Percentiles rank a stretch among this genome's conserved stretches.
Evolutionary conservation across 2,797 vertebrate species (phyloP).

Genomic region (Cottoperca gobio): DNA sequence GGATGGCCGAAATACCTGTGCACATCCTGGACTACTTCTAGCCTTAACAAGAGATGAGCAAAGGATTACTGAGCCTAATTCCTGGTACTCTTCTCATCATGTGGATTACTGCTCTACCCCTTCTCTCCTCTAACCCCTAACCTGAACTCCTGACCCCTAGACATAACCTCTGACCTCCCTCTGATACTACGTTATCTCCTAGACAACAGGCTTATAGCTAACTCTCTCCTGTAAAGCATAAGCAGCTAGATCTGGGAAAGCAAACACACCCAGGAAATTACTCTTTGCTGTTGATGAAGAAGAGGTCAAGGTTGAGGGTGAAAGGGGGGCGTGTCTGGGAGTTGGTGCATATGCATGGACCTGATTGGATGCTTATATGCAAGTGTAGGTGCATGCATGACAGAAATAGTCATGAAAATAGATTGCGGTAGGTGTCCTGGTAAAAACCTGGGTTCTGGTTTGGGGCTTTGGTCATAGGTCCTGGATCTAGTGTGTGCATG

Average conservation of each 20-base stretch:
- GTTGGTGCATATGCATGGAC: slow-evolving; percentile 22
- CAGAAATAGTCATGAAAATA: slow-evolving; percentile 44
- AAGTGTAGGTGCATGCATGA: slow-evolving; percentile 21
- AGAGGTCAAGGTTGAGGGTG: slow-evolving; percentile 70
- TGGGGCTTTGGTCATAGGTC: slow-evolving; percentile 59
- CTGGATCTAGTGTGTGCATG: slow-evolving; percentile 68
- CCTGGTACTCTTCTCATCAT: slow-evolving; percentile 74
- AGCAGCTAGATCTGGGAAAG: slow-evolving; percentile 59
- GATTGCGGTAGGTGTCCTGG: slow-evolving; percentile 44
- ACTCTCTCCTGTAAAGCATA: slow-evolving; percentile 52
- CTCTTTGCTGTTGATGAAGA: slow-evolving; percentile 60
- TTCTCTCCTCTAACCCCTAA: slow-evolving; percentile 61
- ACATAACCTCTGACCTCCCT: slow-evolving; percentile 59
- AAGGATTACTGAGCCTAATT: slow-evolving; percentile 71
- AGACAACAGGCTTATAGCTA: slow-evolving; percentile 73
- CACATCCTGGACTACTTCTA: slow-evolving; percentile 30
- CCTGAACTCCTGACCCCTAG: slow-evolving; percentile 66
- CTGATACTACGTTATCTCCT: slow-evolving; percentile 63
- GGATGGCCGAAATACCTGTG: slow-evolving; percentile 50
- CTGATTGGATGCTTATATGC: slow-evolving; percentile 30
- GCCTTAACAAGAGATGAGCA: slow-evolving; percentile 54
- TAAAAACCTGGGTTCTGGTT: slow-evolving; percentile 68
- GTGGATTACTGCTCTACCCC: slow-evolving; percentile 75
- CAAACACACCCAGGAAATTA: slow-evolving; percentile 71
- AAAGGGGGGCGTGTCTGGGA: slow-evolving; percentile 26